Evolutionary conservation across 64 coral and sea anemone genomes (phyloP).

Genomic region (Montipora capricornis): DNA sequence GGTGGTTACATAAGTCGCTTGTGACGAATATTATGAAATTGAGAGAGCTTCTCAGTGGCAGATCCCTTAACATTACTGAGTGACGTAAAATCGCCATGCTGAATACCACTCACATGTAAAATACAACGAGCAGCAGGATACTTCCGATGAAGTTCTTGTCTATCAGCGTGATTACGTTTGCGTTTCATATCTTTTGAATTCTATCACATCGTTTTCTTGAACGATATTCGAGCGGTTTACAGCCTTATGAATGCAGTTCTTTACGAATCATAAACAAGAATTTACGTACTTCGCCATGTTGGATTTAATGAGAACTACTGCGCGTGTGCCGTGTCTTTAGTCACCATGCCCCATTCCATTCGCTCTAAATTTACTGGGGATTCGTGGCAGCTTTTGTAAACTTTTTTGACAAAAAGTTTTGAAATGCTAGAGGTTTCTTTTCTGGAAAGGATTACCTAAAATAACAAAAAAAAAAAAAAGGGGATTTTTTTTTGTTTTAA

Average conservation of each 20-base stretch:
- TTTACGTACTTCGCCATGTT: slow-evolving; percentile 47
- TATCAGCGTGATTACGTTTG: slow-evolving; percentile 37
- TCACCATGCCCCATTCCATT: slow-evolving; percentile 31
- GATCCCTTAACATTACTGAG: background rate
- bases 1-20: slow-evolving; percentile 33
- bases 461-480: background rate
- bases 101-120: no score
- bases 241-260: slow-evolving; percentile 20
- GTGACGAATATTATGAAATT: slow-evolving; percentile 15
- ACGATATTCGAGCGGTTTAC: slow-evolving; percentile 18
- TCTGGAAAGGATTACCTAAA: background rate
- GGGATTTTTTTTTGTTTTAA: background rate
- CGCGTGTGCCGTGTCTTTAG: slow-evolving; percentile 37
- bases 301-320: slow-evolving; percentile 38
- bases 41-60: no score
- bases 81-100: slow-evolving; percentile 48
- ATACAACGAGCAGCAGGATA: no score
- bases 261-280: slow-evolving; percentile 47
- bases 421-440: background rate
- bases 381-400: background rate
- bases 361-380: background rate
- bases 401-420: background rate
- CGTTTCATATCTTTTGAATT: slow-evolving; percentile 36
- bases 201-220: slow-evolving; percentile 32
- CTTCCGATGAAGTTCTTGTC: slow-evolving; percentile 20